Evolutionary conservation across 2,113 vertebrate species (phyloP).

Genomic region (Proteles cristata): DNA sequence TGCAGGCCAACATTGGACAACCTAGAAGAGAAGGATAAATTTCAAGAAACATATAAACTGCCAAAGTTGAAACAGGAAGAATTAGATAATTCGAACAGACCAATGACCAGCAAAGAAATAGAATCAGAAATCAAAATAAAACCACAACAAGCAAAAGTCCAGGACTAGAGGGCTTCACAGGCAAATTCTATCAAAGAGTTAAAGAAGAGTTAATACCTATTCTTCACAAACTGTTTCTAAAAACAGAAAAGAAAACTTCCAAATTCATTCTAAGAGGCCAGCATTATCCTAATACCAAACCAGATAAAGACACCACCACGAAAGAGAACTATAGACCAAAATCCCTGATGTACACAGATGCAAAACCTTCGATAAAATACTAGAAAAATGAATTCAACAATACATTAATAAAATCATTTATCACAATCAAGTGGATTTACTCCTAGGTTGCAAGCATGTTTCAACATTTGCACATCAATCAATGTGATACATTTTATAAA

Average conservation of each 20-base stretch:
- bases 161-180: background rate
- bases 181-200: background rate
- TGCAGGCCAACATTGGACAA: background rate
- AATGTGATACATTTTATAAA: background rate
- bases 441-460: background rate
- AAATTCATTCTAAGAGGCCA: background rate
- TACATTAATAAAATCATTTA: background rate
- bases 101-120: background rate
- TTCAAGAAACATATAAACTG: background rate
- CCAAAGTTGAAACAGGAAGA: background rate
- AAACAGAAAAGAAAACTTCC: background rate
- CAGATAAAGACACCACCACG: background rate
- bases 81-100: background rate
- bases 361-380: background rate
- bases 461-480: background rate
- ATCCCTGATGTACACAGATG: background rate
- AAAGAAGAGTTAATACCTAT: background rate
- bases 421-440: background rate
- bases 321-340: background rate
- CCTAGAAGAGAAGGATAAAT: background rate
- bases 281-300: background rate
- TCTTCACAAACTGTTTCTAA: background rate
- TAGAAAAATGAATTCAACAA: background rate
- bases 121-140: background rate
- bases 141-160: background rate